phyloP scores from a whole-genome alignment of 2,113 vertebrate genomes.

The Rhinopomastus cyanomelas region DNA sequence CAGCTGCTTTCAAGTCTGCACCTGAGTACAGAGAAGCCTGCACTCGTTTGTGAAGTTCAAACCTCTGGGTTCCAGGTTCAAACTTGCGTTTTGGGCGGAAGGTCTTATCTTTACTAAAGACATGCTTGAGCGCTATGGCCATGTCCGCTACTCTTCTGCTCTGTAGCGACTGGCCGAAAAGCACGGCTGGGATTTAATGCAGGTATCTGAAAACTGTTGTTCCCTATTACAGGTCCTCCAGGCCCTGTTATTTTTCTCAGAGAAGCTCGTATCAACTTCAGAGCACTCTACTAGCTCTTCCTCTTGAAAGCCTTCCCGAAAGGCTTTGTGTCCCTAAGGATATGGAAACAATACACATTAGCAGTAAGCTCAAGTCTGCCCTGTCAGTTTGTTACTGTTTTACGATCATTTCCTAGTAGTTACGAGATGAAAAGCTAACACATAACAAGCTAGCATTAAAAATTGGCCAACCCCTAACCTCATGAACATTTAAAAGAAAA shows the following conservation, averaged over 20 bases:
- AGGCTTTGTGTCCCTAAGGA: slow-evolving; percentile 58
- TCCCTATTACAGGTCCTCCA: slow-evolving; percentile 32
- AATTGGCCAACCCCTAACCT: neutral
- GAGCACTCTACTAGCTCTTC: slow-evolving; percentile 29
- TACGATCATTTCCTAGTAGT: neutral
- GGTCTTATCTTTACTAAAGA: slow-evolving; percentile 89
- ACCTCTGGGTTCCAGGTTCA: slow-evolving; percentile 86
- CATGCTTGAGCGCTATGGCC: slow-evolving; percentile 85
- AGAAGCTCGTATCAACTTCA: neutral
- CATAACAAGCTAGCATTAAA: neutral
- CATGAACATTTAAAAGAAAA: neutral
- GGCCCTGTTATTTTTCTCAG: neutral
- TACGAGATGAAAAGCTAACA: neutral
- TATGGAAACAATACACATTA: slow-evolving; percentile 48
- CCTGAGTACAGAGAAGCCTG: slow-evolving; percentile 83
- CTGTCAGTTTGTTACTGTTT: neutral
- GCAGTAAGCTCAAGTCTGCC: neutral
- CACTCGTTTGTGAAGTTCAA: slow-evolving; percentile 85
- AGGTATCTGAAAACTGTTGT: slow-evolving; percentile 14
- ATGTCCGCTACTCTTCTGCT: slow-evolving; percentile 64
- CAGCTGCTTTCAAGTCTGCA: slow-evolving; percentile 79
- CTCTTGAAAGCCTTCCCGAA: slow-evolving; percentile 27
- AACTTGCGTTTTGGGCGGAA: slow-evolving; percentile 87
- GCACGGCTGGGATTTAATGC: slow-evolving; percentile 10
- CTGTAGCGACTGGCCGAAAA: slow-evolving; percentile 38